phyloP scores from a whole-genome alignment of 2,888 invertebrate genomes.

The Pristionchus japonicus region DNA sequence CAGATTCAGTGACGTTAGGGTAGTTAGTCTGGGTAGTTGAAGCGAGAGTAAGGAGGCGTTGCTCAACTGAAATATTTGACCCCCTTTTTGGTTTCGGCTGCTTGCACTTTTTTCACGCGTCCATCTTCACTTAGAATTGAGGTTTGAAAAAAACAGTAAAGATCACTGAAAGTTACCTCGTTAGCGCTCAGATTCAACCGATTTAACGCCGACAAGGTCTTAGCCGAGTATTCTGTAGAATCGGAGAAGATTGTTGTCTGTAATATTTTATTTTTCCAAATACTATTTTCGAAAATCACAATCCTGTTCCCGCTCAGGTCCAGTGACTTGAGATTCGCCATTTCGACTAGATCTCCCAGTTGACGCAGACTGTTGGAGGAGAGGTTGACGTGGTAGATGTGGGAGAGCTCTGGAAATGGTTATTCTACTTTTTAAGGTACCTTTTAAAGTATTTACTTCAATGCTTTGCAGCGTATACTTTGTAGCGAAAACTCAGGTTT shows the following conservation, averaged over 20 bases:
- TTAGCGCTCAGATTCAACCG: slow-evolving; percentile 5
- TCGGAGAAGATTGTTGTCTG: slow-evolving; percentile 8
- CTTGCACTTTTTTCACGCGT: no score
- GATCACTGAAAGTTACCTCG: neutral
- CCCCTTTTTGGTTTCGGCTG: no score
- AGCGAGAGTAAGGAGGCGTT: neutral
- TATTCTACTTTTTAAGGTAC: neutral
- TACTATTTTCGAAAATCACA: neutral
- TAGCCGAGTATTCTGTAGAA: neutral
- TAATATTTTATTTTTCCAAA: neutral
- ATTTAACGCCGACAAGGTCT: neutral
- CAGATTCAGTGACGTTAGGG: neutral
- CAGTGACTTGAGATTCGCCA: slow-evolving; percentile 43
- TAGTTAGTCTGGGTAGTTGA: neutral
- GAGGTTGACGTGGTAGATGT: slow-evolving; percentile 51
- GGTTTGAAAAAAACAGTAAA: no score
- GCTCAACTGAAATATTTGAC: neutral
- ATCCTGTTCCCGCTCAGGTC: slow-evolving; percentile 3
- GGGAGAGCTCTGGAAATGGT: slow-evolving; percentile 27
- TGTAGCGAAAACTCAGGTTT: no score
- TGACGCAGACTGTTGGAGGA: slow-evolving; percentile 53
- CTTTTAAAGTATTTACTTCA: neutral
- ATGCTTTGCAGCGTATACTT: no score
- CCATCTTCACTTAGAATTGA: no score
- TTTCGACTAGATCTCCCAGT: slow-evolving; percentile 53